phyloP scores from a whole-genome alignment of 1,140 invertebrate genomes.

The Eulimnadia texana region DNA sequence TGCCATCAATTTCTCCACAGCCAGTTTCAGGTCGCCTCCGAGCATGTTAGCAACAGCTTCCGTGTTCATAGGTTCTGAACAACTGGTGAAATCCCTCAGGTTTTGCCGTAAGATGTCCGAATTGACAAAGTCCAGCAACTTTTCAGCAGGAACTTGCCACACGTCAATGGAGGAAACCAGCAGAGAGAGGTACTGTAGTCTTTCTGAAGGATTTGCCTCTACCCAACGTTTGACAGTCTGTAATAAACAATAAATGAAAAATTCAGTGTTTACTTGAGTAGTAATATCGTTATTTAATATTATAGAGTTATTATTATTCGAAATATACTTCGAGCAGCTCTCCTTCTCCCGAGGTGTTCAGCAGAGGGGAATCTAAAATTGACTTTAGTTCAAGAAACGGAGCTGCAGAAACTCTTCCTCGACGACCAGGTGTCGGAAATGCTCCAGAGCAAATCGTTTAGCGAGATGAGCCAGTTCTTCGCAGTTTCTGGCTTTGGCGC shows the following conservation, averaged over 20 bases:
- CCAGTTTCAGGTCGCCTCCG: constrained; percentile 9
- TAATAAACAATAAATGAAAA: neutral
- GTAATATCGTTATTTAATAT: too few species aligned
- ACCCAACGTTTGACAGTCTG: constrained; percentile 17
- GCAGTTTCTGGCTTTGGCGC: constrained; percentile 37
- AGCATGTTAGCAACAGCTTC: neutral
- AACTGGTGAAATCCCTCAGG: neutral
- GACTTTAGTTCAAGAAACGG: constrained; percentile 32
- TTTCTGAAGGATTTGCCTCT: constrained; percentile 11
- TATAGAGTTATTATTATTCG: too few species aligned
- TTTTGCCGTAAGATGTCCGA: constrained; percentile 5
- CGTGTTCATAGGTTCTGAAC: neutral
- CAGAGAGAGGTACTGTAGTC: constrained; percentile 11
- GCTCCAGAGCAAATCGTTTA: constrained; percentile 35
- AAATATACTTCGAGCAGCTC: constrained; percentile 23
- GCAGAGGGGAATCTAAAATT: constrained; percentile 23
- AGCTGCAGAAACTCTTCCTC: constrained; percentile 40
- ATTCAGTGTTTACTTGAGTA: too few species aligned
- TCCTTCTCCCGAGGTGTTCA: constrained; percentile 24
- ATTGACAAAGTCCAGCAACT: constrained; percentile 13
- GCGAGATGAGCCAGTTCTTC: constrained; percentile 34
- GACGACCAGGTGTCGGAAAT: constrained; percentile 37
- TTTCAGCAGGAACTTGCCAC: constrained; percentile 16
- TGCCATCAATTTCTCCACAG: constrained; percentile 8
- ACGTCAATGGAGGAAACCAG: constrained; percentile 16